Base-by-base conservation (phyloP, 2,888 invertebrate genomes). In the Watsonalla cultraria region DNA sequence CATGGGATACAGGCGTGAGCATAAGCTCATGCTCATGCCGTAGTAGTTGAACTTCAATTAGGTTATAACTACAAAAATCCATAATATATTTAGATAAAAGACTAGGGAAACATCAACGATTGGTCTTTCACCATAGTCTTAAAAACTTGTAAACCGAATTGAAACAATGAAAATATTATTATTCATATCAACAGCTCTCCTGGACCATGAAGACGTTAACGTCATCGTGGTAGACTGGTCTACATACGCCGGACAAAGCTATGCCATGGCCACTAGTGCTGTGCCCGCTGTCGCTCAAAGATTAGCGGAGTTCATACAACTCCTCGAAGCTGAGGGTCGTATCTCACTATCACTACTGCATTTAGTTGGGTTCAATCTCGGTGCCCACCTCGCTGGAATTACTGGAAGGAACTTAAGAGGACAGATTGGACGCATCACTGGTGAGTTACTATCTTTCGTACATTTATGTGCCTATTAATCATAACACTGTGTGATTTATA, bases 161-260 rank as follows among this genome's bases (percentile, higher is more conserved):
- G 42, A 5, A 42, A 42, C 42, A 15, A 5, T 14, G 14, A 6
- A 14, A 7, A 13, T 34, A 54, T 14, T 46, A 24, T 33, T 54
- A 34, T 49, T 56, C 14, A 55, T 46, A 46, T 52, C 65, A 60
- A 2, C 72, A 81, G 80, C 72, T 0, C 59, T 77, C 1, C 55
- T 80, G 1, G 49, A 14, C 7, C 56, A 54, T 13, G 58, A 60
- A 47, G 65, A 74, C 15, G 45, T 69, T 0, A 80, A 84, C 53
- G 69, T 84, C 0, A 76, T 85, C 8, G 72, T 78, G 0, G 74
- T 83, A 0, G 84, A 84, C 58, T 85, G 84, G 84, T 76, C 80
- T 0, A 9, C 57, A 0, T 76, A 60, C 34, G 68, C 83, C 0
- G 55, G 67, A 5, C 64, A 65, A 35, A 69, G 64, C 42, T 84